Base-by-base conservation (phyloP, 2,797 vertebrate species). In the Periophthalmus magnuspinnatus region DNA sequence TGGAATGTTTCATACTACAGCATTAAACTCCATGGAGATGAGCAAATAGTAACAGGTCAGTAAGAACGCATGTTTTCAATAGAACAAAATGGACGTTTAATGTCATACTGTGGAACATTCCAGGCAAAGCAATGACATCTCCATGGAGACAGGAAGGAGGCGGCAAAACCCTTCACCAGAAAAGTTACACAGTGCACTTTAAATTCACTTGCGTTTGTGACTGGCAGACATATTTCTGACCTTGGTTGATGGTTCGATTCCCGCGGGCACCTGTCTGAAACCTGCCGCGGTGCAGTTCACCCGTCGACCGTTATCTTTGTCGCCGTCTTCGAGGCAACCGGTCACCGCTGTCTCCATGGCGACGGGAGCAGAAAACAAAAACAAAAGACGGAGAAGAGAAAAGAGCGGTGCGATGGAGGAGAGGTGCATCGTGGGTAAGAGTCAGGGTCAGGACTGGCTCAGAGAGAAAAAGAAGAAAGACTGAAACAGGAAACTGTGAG, bases 211-310 rank as follows among this genome's bases (percentile, higher is more conserved):
- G n/a, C 28, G 28, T 28, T 28, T 28, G 28, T 28, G 28, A 28
- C 28, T 3, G 1, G 28, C 3, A 28, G 28, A 28, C 28, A 28
- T 28, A 28, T 28, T 1, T 45, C 36, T 65, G 32, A 90, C 89
- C 87, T 86, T 36, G 2, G 81, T 91, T 0, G 50, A 19, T 1
- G 36, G 72, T 13, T 85, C 66, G 6, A 93, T 34, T 72, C 75
- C 89, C 0, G 5, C 2, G 0, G 89, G 88, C 5, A 92, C 0
- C 0, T 56, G 8, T 0, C n/a, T 70, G 61, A 89, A 84, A 4
- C 84, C 77, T 1, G 80, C 81, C 0, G 16, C 80, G 0, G 82
- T 81, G 66, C 92, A 94, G 86, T 88, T 91, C 57, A 84, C 32
- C 47, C 71, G 79, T 0, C 55, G 60, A 0, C 85, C 75, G 76